phyloP scores from a whole-genome alignment of 2,113 vertebrate genomes.

The Chrysemys picta region DNA sequence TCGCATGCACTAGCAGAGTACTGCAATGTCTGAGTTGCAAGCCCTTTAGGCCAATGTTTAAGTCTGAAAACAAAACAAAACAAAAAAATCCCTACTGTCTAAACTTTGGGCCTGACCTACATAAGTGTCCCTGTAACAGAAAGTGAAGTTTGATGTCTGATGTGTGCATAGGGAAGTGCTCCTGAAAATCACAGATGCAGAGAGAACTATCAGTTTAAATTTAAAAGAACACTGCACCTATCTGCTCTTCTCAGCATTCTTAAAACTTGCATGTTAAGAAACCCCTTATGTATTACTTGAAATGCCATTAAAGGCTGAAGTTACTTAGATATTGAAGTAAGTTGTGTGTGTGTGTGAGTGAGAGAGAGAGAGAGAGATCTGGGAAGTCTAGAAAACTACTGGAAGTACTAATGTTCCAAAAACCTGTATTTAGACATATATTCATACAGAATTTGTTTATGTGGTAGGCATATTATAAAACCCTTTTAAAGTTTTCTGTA shows the following conservation, averaged over 20 bases:
- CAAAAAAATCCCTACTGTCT: slow-evolving; percentile 3
- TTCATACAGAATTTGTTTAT: no score
- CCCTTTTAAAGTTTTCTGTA: background rate
- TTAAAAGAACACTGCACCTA: background rate
- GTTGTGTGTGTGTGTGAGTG: background rate
- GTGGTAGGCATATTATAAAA: background rate
- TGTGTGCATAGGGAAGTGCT: background rate
- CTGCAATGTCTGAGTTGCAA: slow-evolving; percentile 29
- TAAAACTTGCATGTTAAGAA: slow-evolving; percentile 15
- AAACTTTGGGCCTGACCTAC: background rate
- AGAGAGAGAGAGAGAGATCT: background rate
- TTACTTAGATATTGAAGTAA: slow-evolving; percentile 30
- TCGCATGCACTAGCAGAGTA: background rate
- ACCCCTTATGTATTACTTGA: slow-evolving; percentile 3
- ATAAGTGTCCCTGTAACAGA: background rate
- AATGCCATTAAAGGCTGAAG: background rate
- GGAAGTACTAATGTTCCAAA: slow-evolving; percentile 24
- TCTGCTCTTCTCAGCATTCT: background rate
- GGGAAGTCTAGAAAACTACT: background rate
- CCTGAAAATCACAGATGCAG: background rate
- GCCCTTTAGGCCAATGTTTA: slow-evolving; percentile 27
- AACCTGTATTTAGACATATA: background rate
- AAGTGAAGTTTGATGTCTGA: background rate
- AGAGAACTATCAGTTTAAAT: background rate
- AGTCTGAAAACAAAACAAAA: slow-evolving; percentile 1